Evolutionary conservation across 2,797 vertebrate species (phyloP), one percentile per base, ranked within the genome.

Genomic region (Garrulus glandarius): DNA sequence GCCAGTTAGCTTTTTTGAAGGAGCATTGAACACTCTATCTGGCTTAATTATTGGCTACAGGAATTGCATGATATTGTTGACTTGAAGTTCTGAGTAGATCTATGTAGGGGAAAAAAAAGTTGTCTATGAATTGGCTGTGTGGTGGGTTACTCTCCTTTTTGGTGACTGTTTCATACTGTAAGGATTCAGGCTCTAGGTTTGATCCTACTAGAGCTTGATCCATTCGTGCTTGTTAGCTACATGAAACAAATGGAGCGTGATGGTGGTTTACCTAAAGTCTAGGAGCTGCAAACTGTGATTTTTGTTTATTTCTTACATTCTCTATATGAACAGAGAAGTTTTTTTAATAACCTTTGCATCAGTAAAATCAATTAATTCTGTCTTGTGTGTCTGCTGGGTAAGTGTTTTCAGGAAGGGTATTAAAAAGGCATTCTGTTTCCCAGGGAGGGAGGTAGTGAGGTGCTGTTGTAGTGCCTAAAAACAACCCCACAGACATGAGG

Each of bases 21-120:
- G 4, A 77, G 3, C 2, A 2, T 39, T 20, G 5, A 70, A 63
- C 18, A 3, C 8, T 29, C 0, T 50, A 15, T 67, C 15, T 85
- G 86, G 17, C 30, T 61, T 80, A 80, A 50, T 65, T 94, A 39
- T 27, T 53, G 15, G 9, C 79, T 78, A 18, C 18, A 78, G 26
- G 53, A 89, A 23, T 72, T 79, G 13, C 19, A 18, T 69, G 12
- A 29, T 64, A 39, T 34, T 75, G n/a, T 47, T 64, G 27, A 16
- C 29, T 69, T 83, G 18, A 88, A 90, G 11, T 27, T 74, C n/a
- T 47, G n/a, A 92, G 32, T 23, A 70, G 56, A 69, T 30, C 15
- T 4, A 6, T 9, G 3, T 27, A 3, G 26, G 3, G 15, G 5
- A 10, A 24, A 44, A 18, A 14, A 18, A 52, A 14, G 6, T 11